Base-by-base conservation (phyloP, 2,113 vertebrate genomes). In the Tylochromis polylepis region DNA sequence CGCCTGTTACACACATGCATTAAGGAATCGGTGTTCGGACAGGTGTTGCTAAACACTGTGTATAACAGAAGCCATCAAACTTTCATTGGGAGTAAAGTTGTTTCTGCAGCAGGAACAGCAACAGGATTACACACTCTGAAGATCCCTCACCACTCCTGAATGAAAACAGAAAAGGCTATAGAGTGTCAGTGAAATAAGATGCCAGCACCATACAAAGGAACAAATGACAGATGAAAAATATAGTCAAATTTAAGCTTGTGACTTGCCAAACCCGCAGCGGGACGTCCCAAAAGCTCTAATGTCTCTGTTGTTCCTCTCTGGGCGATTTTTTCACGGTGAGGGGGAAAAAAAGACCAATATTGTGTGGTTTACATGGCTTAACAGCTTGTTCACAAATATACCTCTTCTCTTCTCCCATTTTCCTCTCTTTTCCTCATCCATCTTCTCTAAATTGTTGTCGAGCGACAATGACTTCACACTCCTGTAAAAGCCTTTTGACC, bases 181-280 rank as follows among this genome's bases (percentile, higher is more conserved):
- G 57, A 49, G 43, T 81, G 55, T 53, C 49, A 79, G 65, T 80
- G 82, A 91, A 90, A 91, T 51, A 18, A 72, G 55, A 55, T 46
- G 34, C 22, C 49, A 49, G 24, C 22, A 31, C 36, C 27, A 43
- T 75, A 58, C 46, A 56, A 72, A 75, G 43, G 24, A 27, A 58
- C 2, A 79, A 86, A 27, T 77, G 55, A 83, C 87, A 87, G 38
- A 79, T 81, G 87, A 92, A 89, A 89, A 87, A 91, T 88, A 29
- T 87, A 38, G 43, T 41, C 41, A 79, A 29, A 87, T 83, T 84
- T 67, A 18, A 70, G 53, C 38, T 79, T 84, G 43, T 82, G 36
- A 87, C 43, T 59, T 22, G 82, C 75, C 79, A 85, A 90, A 93
- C 36, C 86, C 80, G 67, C 87, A 87, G 56, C 27, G 31, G 77